phyloP scores from a whole-genome alignment of 1,140 invertebrate species.

The Diploscapter pachys region DNA sequence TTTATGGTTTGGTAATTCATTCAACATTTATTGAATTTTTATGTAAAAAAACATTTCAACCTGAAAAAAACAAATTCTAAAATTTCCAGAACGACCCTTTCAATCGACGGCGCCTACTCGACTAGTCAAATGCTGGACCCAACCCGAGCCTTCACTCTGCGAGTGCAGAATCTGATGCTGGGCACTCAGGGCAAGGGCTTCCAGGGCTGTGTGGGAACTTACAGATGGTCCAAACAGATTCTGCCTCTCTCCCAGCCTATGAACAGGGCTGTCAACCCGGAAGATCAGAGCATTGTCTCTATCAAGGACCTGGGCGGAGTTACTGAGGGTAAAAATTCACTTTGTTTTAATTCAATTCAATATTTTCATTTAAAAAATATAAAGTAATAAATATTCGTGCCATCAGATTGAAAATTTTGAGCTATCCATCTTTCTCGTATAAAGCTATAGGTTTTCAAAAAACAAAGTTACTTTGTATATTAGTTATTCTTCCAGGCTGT shows the following conservation, averaged over 20 bases:
- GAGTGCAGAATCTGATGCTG: slow-evolving; percentile 35
- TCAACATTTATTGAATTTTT: not conserved
- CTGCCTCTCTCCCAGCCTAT: slow-evolving; percentile 20
- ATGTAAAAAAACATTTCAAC: slow-evolving; percentile 2
- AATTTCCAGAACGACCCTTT: slow-evolving; percentile 19
- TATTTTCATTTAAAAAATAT: no score
- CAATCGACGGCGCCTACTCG: slow-evolving; percentile 39
- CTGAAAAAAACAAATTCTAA: no score
- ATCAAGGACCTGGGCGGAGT: slow-evolving; percentile 32
- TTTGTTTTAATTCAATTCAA: no score
- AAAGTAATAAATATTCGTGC: no score
- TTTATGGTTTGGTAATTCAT: no score
- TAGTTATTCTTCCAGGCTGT: slow-evolving; percentile 32
- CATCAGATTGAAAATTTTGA: no score
- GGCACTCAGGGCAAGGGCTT: slow-evolving; percentile 32
- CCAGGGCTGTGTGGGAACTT: slow-evolving; percentile 41
- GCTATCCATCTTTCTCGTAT: no score
- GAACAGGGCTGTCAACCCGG: slow-evolving; percentile 18
- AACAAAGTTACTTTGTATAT: not conserved
- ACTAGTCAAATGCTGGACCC: slow-evolving; percentile 30
- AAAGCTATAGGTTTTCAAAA: no score
- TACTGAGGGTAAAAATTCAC: not conserved
- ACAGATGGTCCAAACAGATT: slow-evolving; percentile 37
- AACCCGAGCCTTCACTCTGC: slow-evolving; percentile 16
- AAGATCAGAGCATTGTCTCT: slow-evolving; percentile 31